Evolutionary conservation across 1,140 invertebrate genomes (phyloP).

Genomic region (Holcopasites calliopsidis): DNA sequence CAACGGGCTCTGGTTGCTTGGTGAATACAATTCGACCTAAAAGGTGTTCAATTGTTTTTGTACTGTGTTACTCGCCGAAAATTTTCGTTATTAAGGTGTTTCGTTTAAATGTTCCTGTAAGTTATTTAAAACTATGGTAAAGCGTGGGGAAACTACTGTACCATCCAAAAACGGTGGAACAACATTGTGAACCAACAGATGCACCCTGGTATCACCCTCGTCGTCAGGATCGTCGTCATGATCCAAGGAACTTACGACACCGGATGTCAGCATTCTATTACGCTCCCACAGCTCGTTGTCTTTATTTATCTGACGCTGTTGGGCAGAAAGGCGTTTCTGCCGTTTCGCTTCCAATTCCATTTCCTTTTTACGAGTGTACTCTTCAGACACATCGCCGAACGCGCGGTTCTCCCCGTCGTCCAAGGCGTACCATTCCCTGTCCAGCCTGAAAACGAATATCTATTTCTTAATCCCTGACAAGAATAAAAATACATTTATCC

Average conservation of each 20-base stretch:
- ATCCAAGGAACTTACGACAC: conserved; percentile 94
- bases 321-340: conserved; percentile 95
- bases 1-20: conserved; percentile 93
- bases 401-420: conserved; percentile 96
- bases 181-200: conserved; percentile 98
- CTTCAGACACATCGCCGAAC: conserved; percentile 93
- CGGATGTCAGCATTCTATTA: conserved; percentile 98
- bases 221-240: conserved; percentile 97
- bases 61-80: too few species aligned
- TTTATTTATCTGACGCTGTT: conserved; percentile 96
- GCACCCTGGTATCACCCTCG: conserved; percentile 94
- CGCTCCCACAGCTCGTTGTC: conserved; percentile 99
- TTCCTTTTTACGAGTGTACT: conserved; percentile 95
- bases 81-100: background rate
- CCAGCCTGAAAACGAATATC: conserved; percentile 82
- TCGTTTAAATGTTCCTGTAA: too few species aligned
- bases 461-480: background rate
- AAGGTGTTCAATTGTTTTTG: too few species aligned
- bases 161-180: conserved; percentile 99
- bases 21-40: conserved; percentile 95
- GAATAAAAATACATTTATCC: background rate
- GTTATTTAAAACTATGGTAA: too few species aligned
- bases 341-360: conserved; percentile 93
- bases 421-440: conserved; percentile 98
- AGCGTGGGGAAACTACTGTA: conserved; percentile 27